Evolutionary conservation across 2,888 invertebrate species (phyloP), one percentile per base, ranked within the genome.

Genomic region (Melanotus villosus): DNA sequence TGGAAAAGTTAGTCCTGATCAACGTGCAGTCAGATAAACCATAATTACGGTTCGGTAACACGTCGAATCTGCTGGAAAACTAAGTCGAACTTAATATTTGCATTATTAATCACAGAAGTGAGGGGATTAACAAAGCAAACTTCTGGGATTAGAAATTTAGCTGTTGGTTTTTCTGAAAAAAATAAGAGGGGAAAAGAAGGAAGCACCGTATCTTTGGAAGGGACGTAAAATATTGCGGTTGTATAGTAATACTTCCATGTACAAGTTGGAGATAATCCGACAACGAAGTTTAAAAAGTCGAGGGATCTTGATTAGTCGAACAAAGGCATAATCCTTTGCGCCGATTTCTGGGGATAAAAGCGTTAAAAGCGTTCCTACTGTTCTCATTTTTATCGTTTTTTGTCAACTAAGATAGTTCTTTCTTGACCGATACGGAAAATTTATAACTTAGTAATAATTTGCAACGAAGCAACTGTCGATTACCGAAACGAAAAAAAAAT

Each of bases 201-300:
- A 26, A 10, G 12, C 23, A n/a, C 12, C 12, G 1, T 12, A 23
- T 47, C 47, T 47, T 47, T 10, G 5, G 12, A 4, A 19, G 19
- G 23, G 47, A 26, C 45, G 21, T 47, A 47, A 47, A 47, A 23
- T 47, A 47, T 47, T 12, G 47, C 47, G 2, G 47, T n/a, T 12
- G 23, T 47, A 47, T 19, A 47, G 23, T 26, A 47, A 47, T 47
- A 47, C 47, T 47, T 47, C 12, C 23, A 19, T 23, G 12, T 47
- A 23, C 47, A 41, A 41, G 5, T 41, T 1, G 14, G 32, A 9
- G 16, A 52, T 52, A 32, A 52, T 32, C 18, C n/a, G n/a, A 52
- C 32, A 32, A 52, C 32, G 32, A 32, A 52, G 52, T 30, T 52
- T 52, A 7, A 52, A 41, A 52, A 52, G 32, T 52, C n/a, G 18